Evolutionary conservation across 2,888 invertebrate species (phyloP).

Genomic region (Acanthococcus lagerstroemiae): DNA sequence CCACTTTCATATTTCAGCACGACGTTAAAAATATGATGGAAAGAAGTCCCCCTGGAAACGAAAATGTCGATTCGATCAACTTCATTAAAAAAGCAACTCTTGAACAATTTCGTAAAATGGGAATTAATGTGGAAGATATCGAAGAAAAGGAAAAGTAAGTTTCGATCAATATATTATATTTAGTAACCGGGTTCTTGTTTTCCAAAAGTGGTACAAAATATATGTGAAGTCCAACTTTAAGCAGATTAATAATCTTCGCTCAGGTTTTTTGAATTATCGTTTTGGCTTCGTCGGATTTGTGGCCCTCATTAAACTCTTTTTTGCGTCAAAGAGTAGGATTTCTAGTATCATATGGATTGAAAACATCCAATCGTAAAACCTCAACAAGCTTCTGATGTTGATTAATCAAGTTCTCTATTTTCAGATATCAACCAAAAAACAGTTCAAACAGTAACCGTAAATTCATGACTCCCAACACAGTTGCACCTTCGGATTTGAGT

Average conservation of each 20-base stretch:
- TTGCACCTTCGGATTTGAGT: constrained; percentile 44
- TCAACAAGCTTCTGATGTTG: neutral
- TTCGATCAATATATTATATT: neutral
- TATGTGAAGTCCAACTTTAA: no score
- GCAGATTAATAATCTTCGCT: neutral
- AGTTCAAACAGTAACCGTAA: constrained; percentile 10
- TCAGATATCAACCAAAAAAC: neutral
- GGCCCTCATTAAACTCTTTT: no score
- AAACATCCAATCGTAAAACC: neutral
- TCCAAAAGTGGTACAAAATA: no score
- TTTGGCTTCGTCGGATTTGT: no score
- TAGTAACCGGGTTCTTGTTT: neutral
- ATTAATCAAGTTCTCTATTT: neutral
- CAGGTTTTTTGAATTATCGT: no score
- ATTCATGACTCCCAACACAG: constrained; percentile 17
- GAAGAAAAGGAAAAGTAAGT: constrained; percentile 3
- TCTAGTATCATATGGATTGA: neutral
- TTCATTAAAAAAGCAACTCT: constrained; percentile 14
- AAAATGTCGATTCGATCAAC: neutral
- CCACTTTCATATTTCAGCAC: constrained; percentile 10
- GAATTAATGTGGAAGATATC: constrained; percentile 4
- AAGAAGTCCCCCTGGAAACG: neutral
- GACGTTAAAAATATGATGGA: constrained; percentile 30
- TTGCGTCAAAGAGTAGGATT: no score
- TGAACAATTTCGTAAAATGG: constrained; percentile 25